Evolutionary conservation across 2,113 vertebrate genomes (phyloP), one percentile per base, ranked within the genome.

Genomic region (Callaeas wilsoni): DNA sequence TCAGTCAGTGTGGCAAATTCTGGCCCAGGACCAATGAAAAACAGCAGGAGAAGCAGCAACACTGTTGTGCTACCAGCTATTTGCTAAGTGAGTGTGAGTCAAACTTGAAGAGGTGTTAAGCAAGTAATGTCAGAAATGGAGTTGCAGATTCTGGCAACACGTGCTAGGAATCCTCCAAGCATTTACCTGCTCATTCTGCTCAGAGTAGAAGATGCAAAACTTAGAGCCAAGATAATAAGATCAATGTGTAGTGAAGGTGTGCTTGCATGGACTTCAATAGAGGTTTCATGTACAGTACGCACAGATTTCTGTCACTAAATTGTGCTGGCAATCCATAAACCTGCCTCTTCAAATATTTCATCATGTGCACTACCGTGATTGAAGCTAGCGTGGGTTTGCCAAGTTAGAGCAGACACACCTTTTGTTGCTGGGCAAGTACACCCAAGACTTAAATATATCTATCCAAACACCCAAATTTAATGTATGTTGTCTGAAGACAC

Each of bases 371-470:
- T 41, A 47, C 63, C 33, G 33, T 74, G 65, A 93, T 89, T 78
- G 88, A 89, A 87, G 59, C 22, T 22, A 53, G 84, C 3, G 2
- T 60, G 57, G 37, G 65, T 71, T 92, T 91, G 91, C 52, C 84
- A 75, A 1, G 57, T 84, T 53, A 78, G 4, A 87, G 46, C 9
- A 89, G 93, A 90, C 91, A 96, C 93, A 94, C 94, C 95, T 96
- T 95, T 67, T 56, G 47, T 35, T 84, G 81, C 64, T 84, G 37
- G 69, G 81, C 77, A 92, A 76, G 50, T 80, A 87, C 62, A 92
- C 52, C 69, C 44, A 60, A 65, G 89, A 60, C 13, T 18, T 68
- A 91, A 78, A 83, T 26, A 21, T 8, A 87, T 67, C 78, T 67
- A 42, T 39, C 32, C 29, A 71, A 88, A 81, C 19, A 59, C 1